These are phyloP conservation scores for Alauda arvensis DNA, from an alignment of 2,797 vertebrate species.

Conservation along the genomic window DNA sequence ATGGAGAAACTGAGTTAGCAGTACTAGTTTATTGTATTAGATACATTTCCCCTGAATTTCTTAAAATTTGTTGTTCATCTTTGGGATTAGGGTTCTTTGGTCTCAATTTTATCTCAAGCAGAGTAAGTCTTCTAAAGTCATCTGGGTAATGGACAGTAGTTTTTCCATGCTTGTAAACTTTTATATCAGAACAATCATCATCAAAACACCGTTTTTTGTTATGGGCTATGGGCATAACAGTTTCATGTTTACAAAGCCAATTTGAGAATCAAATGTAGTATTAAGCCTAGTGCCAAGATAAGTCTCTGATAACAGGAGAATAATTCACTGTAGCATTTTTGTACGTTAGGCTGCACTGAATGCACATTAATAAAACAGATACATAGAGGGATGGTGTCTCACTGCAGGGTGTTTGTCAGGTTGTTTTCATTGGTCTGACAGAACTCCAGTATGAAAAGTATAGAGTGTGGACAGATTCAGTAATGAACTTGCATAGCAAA, in stretches of 20 bases:
- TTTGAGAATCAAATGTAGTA: neutral
- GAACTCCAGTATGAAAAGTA: neutral
- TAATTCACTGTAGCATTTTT: neutral
- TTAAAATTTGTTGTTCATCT: neutral
- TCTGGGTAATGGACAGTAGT: neutral
- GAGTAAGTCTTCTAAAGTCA: neutral
- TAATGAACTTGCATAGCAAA: neutral
- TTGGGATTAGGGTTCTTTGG: neutral
- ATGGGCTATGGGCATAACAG: neutral
- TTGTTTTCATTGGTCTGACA: conserved; percentile 18
- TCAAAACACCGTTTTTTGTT: neutral
- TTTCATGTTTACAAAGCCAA: neutral
- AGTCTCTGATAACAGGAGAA: neutral
- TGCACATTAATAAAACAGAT: neutral
- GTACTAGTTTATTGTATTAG: neutral
- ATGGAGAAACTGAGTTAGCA: neutral
- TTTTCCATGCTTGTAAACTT: neutral
- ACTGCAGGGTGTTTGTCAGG: neutral
- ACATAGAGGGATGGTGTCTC: neutral
- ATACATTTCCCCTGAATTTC: neutral
- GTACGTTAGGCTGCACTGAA: neutral
- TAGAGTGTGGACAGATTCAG: neutral
- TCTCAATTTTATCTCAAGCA: neutral
- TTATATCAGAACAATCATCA: neutral
- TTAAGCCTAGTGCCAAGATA: neutral